phyloP scores from a whole-genome alignment of 2,888 invertebrate genomes.

The Tachystola acroxantha region DNA sequence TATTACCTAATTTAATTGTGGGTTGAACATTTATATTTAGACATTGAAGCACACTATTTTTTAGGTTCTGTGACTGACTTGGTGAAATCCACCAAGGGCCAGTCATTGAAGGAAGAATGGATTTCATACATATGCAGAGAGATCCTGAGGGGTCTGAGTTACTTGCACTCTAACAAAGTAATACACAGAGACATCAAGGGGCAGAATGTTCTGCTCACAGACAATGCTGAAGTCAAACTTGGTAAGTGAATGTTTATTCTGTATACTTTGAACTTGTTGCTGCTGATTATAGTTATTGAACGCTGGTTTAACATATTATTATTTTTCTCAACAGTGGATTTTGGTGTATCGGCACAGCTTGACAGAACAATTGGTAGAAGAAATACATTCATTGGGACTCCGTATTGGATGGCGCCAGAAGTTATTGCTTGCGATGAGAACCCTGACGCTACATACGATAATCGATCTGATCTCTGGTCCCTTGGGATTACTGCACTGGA shows the following conservation, averaged over 20 bases:
- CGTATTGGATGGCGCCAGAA: conserved; percentile 99
- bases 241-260: conserved; percentile 83
- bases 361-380: conserved; percentile 99
- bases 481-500: conserved; percentile 98
- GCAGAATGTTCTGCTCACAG: conserved; percentile 99
- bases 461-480: conserved; percentile 95
- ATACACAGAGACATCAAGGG: conserved; percentile 99
- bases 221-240: conserved; percentile 99
- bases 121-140: conserved; percentile 99
- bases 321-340: conserved; percentile 85
- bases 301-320: conserved; percentile 1
- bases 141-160: conserved; percentile 95
- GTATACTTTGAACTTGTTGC: too few species aligned
- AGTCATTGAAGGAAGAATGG: conserved; percentile 99
- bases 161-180: conserved; percentile 98
- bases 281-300: not conserved
- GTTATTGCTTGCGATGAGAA: conserved; percentile 99
- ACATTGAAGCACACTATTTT: conserved; percentile 26
- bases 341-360: conserved; percentile 99
- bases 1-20: too few species aligned
- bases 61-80: conserved; percentile 97
- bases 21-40: too few species aligned
- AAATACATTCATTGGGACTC: conserved; percentile 99
- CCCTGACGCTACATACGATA: conserved; percentile 99
- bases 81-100: conserved; percentile 99